Conservation (phyloP, 2,888 invertebrate species). For the Zaprionus obscuricornis region DNA sequence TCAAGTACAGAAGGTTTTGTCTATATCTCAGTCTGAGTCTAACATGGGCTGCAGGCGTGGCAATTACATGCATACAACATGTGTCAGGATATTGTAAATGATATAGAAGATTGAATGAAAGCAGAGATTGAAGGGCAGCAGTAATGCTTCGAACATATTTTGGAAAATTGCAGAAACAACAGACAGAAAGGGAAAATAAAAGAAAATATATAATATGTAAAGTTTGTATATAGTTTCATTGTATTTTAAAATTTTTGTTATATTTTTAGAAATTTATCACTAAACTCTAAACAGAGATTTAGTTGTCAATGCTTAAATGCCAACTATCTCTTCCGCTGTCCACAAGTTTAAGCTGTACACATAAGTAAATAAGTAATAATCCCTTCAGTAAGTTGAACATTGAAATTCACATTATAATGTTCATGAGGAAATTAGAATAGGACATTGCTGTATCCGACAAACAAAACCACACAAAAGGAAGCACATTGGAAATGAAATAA, state of each 20-base stretch:
- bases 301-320: too few relatives aligned
- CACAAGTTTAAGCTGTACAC: neutral
- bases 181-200: too few relatives aligned
- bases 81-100: constrained; percentile 36
- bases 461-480: constrained; percentile 52
- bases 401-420: constrained; percentile 40
- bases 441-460: constrained; percentile 78
- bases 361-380: constrained; percentile 1
- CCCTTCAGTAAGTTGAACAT: neutral
- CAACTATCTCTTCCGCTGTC: too few relatives aligned
- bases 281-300: too few relatives aligned
- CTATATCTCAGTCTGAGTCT: constrained; percentile 1
- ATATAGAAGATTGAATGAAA: constrained; percentile 46
- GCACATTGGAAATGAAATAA: constrained; percentile 81
- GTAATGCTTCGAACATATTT: constrained; percentile 1
- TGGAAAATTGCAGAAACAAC: too few relatives aligned
- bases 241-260: too few relatives aligned
- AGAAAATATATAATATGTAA: neutral
- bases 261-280: too few relatives aligned
- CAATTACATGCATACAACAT: constrained; percentile 36
- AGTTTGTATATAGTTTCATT: too few relatives aligned
- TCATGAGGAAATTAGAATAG: constrained; percentile 80
- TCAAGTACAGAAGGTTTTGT: neutral
- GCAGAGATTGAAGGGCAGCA: constrained; percentile 19
- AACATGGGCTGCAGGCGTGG: constrained; percentile 30